phyloP scores from a whole-genome alignment of 2,888 invertebrate genomes.

The Apotomis turbidana region DNA sequence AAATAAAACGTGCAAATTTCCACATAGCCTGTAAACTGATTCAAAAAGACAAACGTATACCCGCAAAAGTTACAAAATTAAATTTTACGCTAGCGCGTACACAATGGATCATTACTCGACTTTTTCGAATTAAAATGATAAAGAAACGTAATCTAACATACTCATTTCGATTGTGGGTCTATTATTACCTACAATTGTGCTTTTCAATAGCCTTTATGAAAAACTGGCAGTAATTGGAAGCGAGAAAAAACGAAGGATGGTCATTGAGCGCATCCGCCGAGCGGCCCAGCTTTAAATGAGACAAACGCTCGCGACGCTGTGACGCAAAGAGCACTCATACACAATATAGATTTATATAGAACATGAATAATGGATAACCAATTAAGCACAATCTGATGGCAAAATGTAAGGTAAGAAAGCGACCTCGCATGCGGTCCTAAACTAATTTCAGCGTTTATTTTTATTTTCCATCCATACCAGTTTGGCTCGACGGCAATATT shows the following conservation, averaged over 20 bases:
- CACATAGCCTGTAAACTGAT: too few relatives aligned
- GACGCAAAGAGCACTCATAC: conserved; percentile 1
- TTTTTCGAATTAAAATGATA: conserved; percentile 59
- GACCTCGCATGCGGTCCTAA: conserved; percentile 1
- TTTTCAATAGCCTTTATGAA: conserved; percentile 68
- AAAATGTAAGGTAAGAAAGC: conserved; percentile 4
- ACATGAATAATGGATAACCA: conserved; percentile 26
- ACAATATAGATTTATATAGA: conserved; percentile 21
- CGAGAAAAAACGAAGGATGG: conserved; percentile 67
- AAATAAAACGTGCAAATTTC: too few relatives aligned
- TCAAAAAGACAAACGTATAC: background rate
- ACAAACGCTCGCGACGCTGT: conserved; percentile 46
- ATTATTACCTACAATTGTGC: conserved; percentile 64
- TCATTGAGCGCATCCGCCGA: conserved; percentile 59
- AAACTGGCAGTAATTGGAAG: conserved; percentile 74
- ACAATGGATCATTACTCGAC: conserved; percentile 32
- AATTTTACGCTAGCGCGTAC: conserved; percentile 26
- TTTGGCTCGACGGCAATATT: conserved; percentile 50
- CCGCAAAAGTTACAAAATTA: conserved; percentile 8
- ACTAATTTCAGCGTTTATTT: conserved; percentile 20
- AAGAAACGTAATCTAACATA: conserved; percentile 59
- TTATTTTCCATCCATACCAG: conserved; percentile 27
- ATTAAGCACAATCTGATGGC: conserved; percentile 25
- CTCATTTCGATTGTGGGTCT: conserved; percentile 68
- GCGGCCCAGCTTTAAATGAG: conserved; percentile 40